phyloP scores from a whole-genome alignment of 2,888 invertebrate genomes.

The Cheilosia urbana region DNA sequence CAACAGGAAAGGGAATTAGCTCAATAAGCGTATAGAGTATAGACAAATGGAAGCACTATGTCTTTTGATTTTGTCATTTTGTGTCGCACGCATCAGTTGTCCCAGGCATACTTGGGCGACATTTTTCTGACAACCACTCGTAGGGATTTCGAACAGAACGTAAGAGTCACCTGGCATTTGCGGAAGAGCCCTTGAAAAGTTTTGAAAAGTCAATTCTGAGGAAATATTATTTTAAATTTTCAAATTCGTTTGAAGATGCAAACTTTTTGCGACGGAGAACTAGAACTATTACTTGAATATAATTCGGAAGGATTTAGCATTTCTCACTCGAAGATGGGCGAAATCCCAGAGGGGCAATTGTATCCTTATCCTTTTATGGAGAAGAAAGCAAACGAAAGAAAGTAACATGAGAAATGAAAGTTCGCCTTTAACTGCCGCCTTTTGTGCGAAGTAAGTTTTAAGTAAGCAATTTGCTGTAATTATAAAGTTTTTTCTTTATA shows the following conservation, averaged over 20 bases:
- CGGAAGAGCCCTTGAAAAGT: not conserved
- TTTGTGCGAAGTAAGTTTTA: slow-evolving; percentile 34
- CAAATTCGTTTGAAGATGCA: too few species aligned
- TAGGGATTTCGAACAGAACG: not conserved
- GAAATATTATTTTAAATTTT: not conserved
- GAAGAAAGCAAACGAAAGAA: not conserved
- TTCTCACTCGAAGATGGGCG: too few species aligned
- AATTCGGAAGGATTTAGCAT: too few species aligned
- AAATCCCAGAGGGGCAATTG: too few species aligned
- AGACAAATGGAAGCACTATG: too few species aligned
- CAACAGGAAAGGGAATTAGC: too few species aligned
- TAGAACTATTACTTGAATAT: too few species aligned
- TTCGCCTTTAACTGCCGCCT: not conserved
- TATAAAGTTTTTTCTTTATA: slow-evolving; percentile 48
- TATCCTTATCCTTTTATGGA: too few species aligned
- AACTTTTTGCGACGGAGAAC: too few species aligned
- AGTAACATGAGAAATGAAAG: slow-evolving; percentile 1
- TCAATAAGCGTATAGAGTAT: too few species aligned
- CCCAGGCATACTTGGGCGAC: not conserved
- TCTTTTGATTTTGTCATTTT: too few species aligned
- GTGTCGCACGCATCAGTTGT: slow-evolving; percentile 7
- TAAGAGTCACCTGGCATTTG: not conserved
- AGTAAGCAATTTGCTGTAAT: slow-evolving; percentile 67
- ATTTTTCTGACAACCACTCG: slow-evolving; percentile 2
- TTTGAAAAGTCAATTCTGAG: not conserved